These are phyloP conservation scores for Griposia aprilina DNA, from an alignment of 2,888 invertebrate species.

Conservation along the genomic window DNA sequence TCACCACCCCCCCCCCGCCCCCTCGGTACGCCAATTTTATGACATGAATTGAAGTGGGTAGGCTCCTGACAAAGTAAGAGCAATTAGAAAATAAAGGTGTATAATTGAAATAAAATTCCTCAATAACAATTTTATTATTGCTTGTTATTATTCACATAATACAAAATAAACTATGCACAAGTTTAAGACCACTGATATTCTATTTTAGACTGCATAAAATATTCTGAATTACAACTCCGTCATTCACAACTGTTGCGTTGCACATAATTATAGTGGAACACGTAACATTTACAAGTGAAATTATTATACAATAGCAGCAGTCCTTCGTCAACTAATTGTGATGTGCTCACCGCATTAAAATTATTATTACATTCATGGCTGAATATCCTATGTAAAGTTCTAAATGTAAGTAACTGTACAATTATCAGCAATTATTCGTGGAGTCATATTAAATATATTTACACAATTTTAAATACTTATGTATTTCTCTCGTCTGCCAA, in stretches of 20 bases:
- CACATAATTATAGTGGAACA: slow-evolving; percentile 48
- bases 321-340: slow-evolving; percentile 82
- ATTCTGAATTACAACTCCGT: slow-evolving; percentile 80
- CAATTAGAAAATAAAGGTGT: background rate
- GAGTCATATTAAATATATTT: slow-evolving; percentile 84
- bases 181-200: slow-evolving; percentile 88
- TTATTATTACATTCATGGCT: slow-evolving; percentile 84
- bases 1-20: background rate
- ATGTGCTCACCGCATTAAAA: slow-evolving; percentile 78
- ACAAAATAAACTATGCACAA: slow-evolving; percentile 93
- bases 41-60: background rate
- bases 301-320: slow-evolving; percentile 82
- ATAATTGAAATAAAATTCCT: slow-evolving; percentile 67
- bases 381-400: slow-evolving; percentile 80
- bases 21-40: too few species aligned
- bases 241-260: slow-evolving; percentile 72
- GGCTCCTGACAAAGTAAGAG: background rate
- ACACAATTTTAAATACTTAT: slow-evolving; percentile 76
- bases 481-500: slow-evolving; percentile 69
- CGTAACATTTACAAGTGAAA: slow-evolving; percentile 76
- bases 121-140: slow-evolving; percentile 92
- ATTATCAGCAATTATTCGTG: slow-evolving; percentile 78
- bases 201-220: slow-evolving; percentile 84
- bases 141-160: slow-evolving; percentile 92
- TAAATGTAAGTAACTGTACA: slow-evolving; percentile 87